These are phyloP conservation scores for Bursaphelenchus okinawaensis DNA, from an alignment of 2,888 invertebrate genomes.

Conservation along the genomic window DNA sequence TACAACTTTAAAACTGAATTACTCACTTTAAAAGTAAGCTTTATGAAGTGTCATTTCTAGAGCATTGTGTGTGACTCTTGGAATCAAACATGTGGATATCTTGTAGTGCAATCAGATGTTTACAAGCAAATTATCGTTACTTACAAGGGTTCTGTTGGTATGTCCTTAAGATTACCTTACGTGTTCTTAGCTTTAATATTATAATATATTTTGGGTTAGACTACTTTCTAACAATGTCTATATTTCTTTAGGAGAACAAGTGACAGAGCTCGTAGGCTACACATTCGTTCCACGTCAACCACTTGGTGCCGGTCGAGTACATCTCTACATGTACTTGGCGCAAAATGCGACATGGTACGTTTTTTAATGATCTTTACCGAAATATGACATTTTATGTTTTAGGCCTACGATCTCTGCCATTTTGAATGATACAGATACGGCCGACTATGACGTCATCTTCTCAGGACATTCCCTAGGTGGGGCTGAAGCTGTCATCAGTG, in stretches of 20 bases:
- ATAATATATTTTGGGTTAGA: too few species aligned
- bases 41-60: not conserved
- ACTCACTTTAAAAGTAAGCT: too few species aligned
- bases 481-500: constrained; percentile 47
- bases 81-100: not conserved
- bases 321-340: not conserved
- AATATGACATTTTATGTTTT: not conserved
- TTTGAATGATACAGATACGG: not conserved
- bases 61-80: not conserved
- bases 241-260: not conserved
- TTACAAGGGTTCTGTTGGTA: not conserved
- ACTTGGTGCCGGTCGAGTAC: not conserved
- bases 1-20: too few species aligned
- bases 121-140: not conserved
- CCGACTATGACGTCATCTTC: constrained; percentile 43
- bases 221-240: too few species aligned
- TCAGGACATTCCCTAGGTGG: constrained; percentile 55
- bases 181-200: too few species aligned
- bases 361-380: not conserved
- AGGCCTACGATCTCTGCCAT: not conserved
- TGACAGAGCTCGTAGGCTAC: not conserved
- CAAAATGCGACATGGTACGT: not conserved
- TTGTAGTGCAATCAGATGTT: not conserved
- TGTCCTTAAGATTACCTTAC: not conserved
- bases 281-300: not conserved